Evolutionary conservation across 1,140 invertebrate species (phyloP), one percentile per base, ranked within the genome.

Genomic region (Leucophenga varia): DNA sequence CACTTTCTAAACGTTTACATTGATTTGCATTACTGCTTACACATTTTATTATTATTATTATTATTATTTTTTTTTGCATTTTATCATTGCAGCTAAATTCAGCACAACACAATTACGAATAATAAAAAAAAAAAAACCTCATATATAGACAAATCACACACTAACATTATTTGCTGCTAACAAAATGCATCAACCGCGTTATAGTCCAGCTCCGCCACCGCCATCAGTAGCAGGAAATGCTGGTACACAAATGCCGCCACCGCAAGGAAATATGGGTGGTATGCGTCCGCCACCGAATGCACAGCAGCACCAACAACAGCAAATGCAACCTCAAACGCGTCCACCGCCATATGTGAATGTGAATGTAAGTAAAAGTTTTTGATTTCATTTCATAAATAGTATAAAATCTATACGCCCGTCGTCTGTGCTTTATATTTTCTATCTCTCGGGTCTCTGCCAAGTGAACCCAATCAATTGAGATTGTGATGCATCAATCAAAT

Each of bases 401-500:
- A 43, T 38, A 38, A 36, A 31, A 17, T 28, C 22, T 3, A 22
- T 21, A 22, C 13, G 17, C 20, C 20, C 3, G 12, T 9, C 5
- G 38, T 18, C 7, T 8, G 13, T 14, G 30, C n/a, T 18, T 36
- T 48, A 18, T 38, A n/a, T n/a, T n/a, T n/a, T n/a, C n/a, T n/a
- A n/a, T n/a, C n/a, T n/a, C n/a, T n/a, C n/a, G n/a, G n/a, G n/a
- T n/a, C n/a, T n/a, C n/a, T n/a, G n/a, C n/a, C n/a, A n/a, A n/a
- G n/a, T n/a, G n/a, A n/a, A n/a, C n/a, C n/a, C n/a, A n/a, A n/a
- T n/a, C n/a, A n/a, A n/a, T n/a, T n/a, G n/a, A n/a, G n/a, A n/a
- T n/a, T n/a, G n/a, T n/a, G n/a, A n/a, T n/a, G n/a, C n/a, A n/a
- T 61, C 59, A 61, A 57, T 61, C 59, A 61, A 55, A 53, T 45